Percentiles rank a stretch among this genome's conserved stretches.
Conservation (phyloP, 2,888 invertebrate genomes). For the Polyommatus icarus region DNA sequence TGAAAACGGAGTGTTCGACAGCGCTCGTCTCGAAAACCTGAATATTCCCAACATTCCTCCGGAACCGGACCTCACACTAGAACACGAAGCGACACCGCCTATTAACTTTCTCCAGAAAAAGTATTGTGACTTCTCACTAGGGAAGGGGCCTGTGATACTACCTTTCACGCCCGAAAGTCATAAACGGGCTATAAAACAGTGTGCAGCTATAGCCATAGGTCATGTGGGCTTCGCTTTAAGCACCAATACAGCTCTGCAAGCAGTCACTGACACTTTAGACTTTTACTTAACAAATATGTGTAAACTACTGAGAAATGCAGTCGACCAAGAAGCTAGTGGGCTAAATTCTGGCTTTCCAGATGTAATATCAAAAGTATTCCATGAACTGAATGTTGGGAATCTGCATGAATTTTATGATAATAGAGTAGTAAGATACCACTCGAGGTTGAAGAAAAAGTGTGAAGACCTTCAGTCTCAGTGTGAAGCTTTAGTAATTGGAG, state of each 20-base stretch:
- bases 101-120: slow-evolving; percentile 68
- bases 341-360: slow-evolving; percentile 70
- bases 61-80: slow-evolving; percentile 57
- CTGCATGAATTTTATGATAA: slow-evolving; percentile 71
- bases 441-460: slow-evolving; percentile 62
- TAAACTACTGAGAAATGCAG: slow-evolving; percentile 63
- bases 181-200: slow-evolving; percentile 66
- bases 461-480: slow-evolving; percentile 56
- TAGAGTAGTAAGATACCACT: slow-evolving; percentile 64
- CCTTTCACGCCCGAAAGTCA: slow-evolving; percentile 75
- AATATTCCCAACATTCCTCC: slow-evolving; percentile 62
- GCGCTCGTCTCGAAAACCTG: slow-evolving; percentile 57
- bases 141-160: slow-evolving; percentile 64
- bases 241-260: slow-evolving; percentile 64
- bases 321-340: slow-evolving; percentile 68
- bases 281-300: slow-evolving; percentile 70
- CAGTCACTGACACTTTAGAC: slow-evolving; percentile 66
- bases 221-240: slow-evolving; percentile 66
- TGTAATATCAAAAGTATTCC: slow-evolving; percentile 70
- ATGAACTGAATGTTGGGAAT: slow-evolving; percentile 69
- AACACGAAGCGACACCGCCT: slow-evolving; percentile 61
- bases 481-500: slow-evolving; percentile 61
- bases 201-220: slow-evolving; percentile 71
- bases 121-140: slow-evolving; percentile 71
- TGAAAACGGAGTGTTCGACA: slow-evolving; percentile 62